A percentile compares a stretch with the other conserved stretches of the same genome.
Evolutionary conservation across 2,888 invertebrate species (phyloP).

Genomic region (Thymelicus acteon): DNA sequence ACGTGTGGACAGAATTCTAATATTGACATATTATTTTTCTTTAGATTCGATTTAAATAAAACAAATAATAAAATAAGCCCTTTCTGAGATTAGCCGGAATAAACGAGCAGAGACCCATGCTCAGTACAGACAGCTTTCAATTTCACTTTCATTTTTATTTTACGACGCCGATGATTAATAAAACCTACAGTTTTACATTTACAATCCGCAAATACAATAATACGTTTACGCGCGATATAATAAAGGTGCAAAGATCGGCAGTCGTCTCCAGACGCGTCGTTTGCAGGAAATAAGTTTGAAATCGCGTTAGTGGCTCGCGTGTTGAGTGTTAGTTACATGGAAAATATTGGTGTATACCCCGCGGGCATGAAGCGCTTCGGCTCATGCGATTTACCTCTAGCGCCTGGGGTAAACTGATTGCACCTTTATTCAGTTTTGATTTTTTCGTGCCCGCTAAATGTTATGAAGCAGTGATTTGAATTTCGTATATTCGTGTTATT

Average conservation of each 20-base stretch:
- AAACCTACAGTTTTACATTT: background rate
- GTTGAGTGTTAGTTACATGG: slow-evolving; percentile 71
- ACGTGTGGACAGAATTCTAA: too few species aligned
- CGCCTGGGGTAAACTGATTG: slow-evolving; percentile 40
- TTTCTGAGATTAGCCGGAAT: too few species aligned
- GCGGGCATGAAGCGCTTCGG: slow-evolving; percentile 61
- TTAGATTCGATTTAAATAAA: too few species aligned
- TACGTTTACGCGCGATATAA: slow-evolving; percentile 19
- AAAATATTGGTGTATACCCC: slow-evolving; percentile 75
- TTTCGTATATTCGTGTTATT: too few species aligned
- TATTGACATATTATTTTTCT: too few species aligned
- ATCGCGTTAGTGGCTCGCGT: slow-evolving; percentile 66
- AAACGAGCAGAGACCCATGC: too few species aligned
- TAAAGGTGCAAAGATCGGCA: slow-evolving; percentile 32
- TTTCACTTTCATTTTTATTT: too few species aligned
- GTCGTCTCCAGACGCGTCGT: slow-evolving; percentile 35
- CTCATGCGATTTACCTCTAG: slow-evolving; percentile 62
- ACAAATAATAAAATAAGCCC: too few species aligned
- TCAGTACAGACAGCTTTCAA: too few species aligned
- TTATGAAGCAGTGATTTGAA: background rate
- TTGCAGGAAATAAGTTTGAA: slow-evolving; percentile 69
- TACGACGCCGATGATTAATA: background rate
- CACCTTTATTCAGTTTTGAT: slow-evolving; percentile 28
- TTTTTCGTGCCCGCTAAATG: slow-evolving; percentile 4
- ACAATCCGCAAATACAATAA: slow-evolving; percentile 2